These are phyloP conservation scores for Solenodon paradoxus DNA, from an alignment of 2,113 vertebrate genomes.

Conservation along the genomic window DNA sequence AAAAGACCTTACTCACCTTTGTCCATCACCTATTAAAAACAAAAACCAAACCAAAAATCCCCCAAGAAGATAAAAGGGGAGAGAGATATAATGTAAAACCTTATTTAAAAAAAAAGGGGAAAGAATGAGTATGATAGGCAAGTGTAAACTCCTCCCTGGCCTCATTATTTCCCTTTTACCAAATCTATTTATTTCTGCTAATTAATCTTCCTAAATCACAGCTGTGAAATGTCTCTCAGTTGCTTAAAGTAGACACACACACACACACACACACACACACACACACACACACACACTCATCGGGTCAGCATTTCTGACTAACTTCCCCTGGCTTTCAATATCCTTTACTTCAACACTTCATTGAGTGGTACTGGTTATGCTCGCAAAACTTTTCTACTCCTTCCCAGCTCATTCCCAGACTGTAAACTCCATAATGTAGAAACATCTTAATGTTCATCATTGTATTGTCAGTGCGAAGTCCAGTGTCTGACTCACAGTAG, in stretches of 20 bases:
- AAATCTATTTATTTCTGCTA: slow-evolving; percentile 9
- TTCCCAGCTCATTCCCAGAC: background rate
- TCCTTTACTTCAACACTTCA: background rate
- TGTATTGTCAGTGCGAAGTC: background rate
- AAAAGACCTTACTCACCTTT: background rate
- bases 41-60: background rate
- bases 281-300: too few species aligned
- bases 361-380: background rate
- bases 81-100: background rate
- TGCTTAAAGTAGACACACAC: background rate
- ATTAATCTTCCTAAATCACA: background rate
- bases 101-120: background rate
- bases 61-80: background rate
- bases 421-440: background rate
- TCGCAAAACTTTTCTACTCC: background rate
- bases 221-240: background rate
- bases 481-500: background rate
- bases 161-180: background rate
- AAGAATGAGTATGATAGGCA: background rate
- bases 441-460: background rate
- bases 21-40: background rate
- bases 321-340: background rate
- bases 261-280: too few species aligned
- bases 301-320: background rate
- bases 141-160: background rate